These are phyloP conservation scores for Caenorhabditis sulstoni DNA, from an alignment of 2,888 invertebrate species.

Conservation along the genomic window DNA sequence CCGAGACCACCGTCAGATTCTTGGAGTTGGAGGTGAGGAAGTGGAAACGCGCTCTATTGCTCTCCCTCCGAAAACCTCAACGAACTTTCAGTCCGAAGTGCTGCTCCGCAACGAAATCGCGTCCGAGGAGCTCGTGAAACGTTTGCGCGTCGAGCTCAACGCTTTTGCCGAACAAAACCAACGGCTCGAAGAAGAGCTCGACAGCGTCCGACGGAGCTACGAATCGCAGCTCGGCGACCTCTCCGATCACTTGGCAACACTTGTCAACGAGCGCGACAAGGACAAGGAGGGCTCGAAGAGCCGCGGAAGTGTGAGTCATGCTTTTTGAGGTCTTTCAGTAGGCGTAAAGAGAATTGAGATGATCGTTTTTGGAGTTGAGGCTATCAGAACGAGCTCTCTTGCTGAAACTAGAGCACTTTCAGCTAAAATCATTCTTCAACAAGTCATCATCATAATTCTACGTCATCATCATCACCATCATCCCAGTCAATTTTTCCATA, in stretches of 20 bases:
- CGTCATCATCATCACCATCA: neutral
- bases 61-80: neutral
- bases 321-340: too few relatives aligned
- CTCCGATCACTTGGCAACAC: slow-evolving; percentile 88
- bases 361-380: too few relatives aligned
- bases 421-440: slow-evolving; percentile 50
- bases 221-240: slow-evolving; percentile 87
- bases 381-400: neutral
- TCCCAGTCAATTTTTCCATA: neutral
- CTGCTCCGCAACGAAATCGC: slow-evolving; percentile 39
- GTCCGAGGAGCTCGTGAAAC: slow-evolving; percentile 18
- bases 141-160: slow-evolving; percentile 7
- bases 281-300: slow-evolving; percentile 43
- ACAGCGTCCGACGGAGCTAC: slow-evolving; percentile 85
- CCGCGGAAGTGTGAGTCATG: slow-evolving; percentile 25
- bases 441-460: slow-evolving; percentile 33
- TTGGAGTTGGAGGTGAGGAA: slow-evolving; percentile 69
- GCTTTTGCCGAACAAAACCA: slow-evolving; percentile 6
- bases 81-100: slow-evolving; percentile 46
- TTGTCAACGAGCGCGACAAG: slow-evolving; percentile 88
- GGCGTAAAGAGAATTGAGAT: too few relatives aligned
- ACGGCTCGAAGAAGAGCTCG: slow-evolving; percentile 85
- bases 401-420: neutral
- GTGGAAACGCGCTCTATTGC: neutral
- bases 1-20: slow-evolving; percentile 65